Percentiles rank a stretch among this genome's conserved stretches.
phyloP scores from a whole-genome alignment of 2,113 vertebrate species.

The Coptodon bakossiorum region DNA sequence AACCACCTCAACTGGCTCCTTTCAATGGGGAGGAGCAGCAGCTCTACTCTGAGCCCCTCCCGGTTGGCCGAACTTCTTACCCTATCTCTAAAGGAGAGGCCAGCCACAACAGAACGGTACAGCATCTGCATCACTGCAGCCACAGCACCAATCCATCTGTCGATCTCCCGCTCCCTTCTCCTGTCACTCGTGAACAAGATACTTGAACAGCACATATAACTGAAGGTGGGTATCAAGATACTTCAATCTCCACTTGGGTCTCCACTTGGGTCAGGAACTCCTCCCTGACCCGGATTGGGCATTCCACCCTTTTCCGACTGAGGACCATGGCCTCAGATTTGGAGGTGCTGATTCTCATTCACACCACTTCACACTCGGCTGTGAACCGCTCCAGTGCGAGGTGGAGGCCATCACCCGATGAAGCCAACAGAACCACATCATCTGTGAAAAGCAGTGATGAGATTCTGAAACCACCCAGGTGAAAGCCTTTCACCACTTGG shows the following conservation, averaged over 20 bases:
- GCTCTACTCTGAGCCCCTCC: too few species aligned
- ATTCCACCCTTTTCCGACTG: not conserved
- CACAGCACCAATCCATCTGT: not conserved
- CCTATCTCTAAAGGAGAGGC: not conserved
- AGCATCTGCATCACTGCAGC: not conserved
- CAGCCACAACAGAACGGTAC: not conserved
- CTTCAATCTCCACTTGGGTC: not conserved
- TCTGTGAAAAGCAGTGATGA: not conserved
- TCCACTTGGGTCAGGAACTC: not conserved
- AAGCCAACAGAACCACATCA: not conserved
- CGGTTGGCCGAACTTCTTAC: not conserved
- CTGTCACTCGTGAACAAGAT: not conserved
- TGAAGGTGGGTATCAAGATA: not conserved
- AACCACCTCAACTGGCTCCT: not conserved
- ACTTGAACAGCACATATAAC: not conserved
- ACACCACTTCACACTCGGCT: not conserved
- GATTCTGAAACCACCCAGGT: not conserved
- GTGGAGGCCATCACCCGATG: not conserved
- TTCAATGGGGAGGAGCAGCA: too few species aligned
- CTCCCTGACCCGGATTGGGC: not conserved
- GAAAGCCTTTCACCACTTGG: not conserved
- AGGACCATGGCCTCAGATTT: not conserved
- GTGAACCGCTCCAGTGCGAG: not conserved
- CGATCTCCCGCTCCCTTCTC: not conserved
- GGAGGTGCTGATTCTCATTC: not conserved